phyloP scores from a whole-genome alignment of 2,797 vertebrate species.

The Moxostoma hubbsi region DNA sequence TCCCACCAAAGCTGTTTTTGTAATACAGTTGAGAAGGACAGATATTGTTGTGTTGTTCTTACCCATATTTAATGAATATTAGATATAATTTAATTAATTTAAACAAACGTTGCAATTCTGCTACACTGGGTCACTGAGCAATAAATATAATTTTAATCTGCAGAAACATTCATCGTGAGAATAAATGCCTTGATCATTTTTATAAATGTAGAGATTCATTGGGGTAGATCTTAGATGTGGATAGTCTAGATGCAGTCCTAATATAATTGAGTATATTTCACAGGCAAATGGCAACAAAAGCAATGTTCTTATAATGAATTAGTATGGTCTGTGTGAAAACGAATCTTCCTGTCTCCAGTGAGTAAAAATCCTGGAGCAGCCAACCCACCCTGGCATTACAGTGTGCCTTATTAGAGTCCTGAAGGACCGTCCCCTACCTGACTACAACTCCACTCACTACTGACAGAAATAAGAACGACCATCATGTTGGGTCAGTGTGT shows the following conservation, averaged over 20 bases:
- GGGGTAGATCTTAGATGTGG: slow-evolving; percentile 3
- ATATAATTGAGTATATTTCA: slow-evolving; percentile 30
- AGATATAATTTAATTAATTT: too few relatives aligned
- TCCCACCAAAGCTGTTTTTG: too few relatives aligned
- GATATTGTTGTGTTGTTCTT: too few relatives aligned
- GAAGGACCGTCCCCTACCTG: slow-evolving; percentile 67
- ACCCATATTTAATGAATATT: too few relatives aligned
- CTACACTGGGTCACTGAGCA: too few relatives aligned
- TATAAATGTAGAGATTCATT: background rate
- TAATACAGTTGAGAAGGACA: too few relatives aligned
- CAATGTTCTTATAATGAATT: slow-evolving; percentile 32
- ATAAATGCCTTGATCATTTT: background rate
- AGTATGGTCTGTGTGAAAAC: slow-evolving; percentile 17
- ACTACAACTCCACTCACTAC: slow-evolving; percentile 86
- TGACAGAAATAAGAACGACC: slow-evolving; percentile 93
- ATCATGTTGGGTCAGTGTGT: slow-evolving; percentile 91
- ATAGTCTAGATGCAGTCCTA: slow-evolving; percentile 12
- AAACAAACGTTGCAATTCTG: too few relatives aligned
- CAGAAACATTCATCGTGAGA: background rate
- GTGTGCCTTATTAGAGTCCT: slow-evolving; percentile 74
- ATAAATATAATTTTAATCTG: too few relatives aligned
- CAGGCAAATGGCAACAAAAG: slow-evolving; percentile 39
- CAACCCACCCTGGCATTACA: slow-evolving; percentile 66
- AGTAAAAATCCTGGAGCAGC: slow-evolving; percentile 48
- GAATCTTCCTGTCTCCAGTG: slow-evolving; percentile 18